Conservation (phyloP, 2,113 vertebrate species). For the Heterotis niloticus region DNA sequence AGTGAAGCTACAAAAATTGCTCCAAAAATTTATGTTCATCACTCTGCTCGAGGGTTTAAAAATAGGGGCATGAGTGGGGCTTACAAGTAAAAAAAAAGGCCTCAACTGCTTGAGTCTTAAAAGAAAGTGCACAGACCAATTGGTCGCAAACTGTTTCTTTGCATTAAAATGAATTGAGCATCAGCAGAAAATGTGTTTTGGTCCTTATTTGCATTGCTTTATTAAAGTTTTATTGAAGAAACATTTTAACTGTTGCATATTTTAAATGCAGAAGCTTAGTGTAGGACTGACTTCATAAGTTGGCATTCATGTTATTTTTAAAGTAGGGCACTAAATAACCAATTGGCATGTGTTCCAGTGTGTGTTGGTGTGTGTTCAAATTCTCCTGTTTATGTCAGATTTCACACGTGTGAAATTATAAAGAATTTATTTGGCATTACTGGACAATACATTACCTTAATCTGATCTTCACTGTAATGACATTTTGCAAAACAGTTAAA, state of each 20-base stretch:
- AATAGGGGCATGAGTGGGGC: no score
- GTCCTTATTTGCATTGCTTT: no score
- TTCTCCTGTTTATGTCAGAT: conserved; percentile 3
- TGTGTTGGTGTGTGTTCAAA: neutral
- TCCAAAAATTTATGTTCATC: no score
- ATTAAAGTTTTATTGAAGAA: neutral
- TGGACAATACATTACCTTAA: neutral
- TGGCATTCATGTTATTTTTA: neutral
- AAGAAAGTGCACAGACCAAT: no score
- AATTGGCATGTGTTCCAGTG: neutral
- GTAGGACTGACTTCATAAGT: neutral
- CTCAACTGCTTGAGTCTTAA: no score
- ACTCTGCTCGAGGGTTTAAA: no score
- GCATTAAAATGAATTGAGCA: no score
- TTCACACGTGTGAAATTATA: neutral
- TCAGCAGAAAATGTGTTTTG: no score
- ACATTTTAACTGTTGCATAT: neutral
- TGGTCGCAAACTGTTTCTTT: no score
- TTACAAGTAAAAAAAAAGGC: no score
- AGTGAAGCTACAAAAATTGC: no score
- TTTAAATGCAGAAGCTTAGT: neutral
- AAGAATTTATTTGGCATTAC: neutral
- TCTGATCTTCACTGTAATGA: neutral
- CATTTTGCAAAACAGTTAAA: no score
- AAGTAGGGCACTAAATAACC: neutral